Conservation (phyloP, 2,797 vertebrate genomes). For the Salarias fasciatus region DNA sequence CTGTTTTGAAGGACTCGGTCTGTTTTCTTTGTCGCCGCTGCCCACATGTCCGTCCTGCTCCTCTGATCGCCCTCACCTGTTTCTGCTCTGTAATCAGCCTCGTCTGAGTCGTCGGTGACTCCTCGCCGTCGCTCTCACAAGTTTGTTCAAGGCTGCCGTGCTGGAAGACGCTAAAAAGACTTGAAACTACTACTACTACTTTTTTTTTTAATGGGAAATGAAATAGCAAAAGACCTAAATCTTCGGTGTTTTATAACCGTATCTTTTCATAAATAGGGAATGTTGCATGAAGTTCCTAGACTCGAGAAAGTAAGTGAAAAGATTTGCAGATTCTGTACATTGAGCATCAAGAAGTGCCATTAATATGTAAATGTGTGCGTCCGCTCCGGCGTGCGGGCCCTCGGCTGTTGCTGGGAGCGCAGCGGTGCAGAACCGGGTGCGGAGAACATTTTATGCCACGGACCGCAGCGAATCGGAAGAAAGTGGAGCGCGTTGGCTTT, state of each 20-base stretch:
- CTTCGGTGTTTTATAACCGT: neutral
- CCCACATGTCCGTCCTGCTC: no score
- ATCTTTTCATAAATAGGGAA: neutral
- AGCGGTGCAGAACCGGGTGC: neutral
- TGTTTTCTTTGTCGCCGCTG: no score
- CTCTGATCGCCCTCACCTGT: no score
- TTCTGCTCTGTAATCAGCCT: no score
- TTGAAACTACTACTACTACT: no score
- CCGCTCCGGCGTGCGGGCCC: neutral
- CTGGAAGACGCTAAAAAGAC: no score
- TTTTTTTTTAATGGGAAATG: no score
- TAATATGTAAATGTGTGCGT: slow-evolving; percentile 22
- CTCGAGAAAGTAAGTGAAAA: neutral
- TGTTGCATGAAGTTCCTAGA: neutral
- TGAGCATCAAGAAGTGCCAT: neutral
- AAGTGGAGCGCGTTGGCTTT: neutral
- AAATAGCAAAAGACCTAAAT: no score
- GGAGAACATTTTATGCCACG: slow-evolving; percentile 1
- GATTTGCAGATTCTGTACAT: neutral
- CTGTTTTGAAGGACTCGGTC: no score
- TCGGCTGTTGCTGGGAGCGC: neutral
- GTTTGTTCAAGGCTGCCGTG: no score
- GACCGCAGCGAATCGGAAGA: neutral
- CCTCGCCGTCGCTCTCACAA: no score
- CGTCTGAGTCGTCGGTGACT: no score